These are phyloP conservation scores for Catharus bicknelli DNA, from an alignment of 2,113 vertebrate species.

Conservation along the genomic window DNA sequence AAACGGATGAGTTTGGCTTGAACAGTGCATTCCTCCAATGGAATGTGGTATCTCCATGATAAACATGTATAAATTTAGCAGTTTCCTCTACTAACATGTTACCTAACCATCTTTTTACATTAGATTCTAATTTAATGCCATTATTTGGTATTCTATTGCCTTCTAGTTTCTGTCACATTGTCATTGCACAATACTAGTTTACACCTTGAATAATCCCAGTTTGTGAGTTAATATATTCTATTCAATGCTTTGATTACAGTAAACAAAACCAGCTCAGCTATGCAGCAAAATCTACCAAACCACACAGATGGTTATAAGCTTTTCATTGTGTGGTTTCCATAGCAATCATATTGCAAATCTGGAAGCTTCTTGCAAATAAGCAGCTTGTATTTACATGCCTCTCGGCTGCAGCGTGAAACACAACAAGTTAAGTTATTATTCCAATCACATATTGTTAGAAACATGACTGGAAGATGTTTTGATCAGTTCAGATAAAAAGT, in stretches of 20 bases:
- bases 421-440: slow-evolving; percentile 73
- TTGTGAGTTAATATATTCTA: slow-evolving; percentile 70
- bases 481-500: slow-evolving; percentile 63
- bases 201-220: slow-evolving; percentile 62
- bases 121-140: slow-evolving; percentile 37
- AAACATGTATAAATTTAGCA: slow-evolving; percentile 31
- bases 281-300: slow-evolving; percentile 76
- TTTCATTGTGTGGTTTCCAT: slow-evolving; percentile 86
- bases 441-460: slow-evolving; percentile 71
- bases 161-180: slow-evolving; percentile 23
- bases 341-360: slow-evolving; percentile 85
- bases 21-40: slow-evolving; percentile 21
- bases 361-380: slow-evolving; percentile 82
- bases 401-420: slow-evolving; percentile 70
- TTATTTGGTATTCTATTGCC: slow-evolving; percentile 52
- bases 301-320: slow-evolving; percentile 81
- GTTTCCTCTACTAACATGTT: slow-evolving; percentile 17
- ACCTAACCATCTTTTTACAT: slow-evolving; percentile 2
- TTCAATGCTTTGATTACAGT: slow-evolving; percentile 76
- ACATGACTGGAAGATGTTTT: slow-evolving; percentile 66
- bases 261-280: slow-evolving; percentile 82
- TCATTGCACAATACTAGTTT: slow-evolving; percentile 66
- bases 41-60: slow-evolving; percentile 32
- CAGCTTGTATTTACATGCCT: slow-evolving; percentile 86
- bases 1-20: background rate